phyloP scores from a whole-genome alignment of 2,888 invertebrate genomes.

The Argynnis bischoffii region DNA sequence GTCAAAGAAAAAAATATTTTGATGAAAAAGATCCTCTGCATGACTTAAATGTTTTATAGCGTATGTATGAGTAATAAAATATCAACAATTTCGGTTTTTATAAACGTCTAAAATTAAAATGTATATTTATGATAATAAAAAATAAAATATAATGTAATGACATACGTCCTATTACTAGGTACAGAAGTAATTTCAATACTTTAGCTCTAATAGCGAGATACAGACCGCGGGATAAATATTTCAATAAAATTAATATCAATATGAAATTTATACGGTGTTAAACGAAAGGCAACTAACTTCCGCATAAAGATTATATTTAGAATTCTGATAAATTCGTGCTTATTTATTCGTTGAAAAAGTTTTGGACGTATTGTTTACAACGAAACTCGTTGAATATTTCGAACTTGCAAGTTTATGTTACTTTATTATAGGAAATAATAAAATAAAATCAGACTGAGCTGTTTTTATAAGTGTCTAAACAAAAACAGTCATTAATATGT shows the following conservation, averaged over 20 bases:
- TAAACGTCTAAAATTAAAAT: not conserved
- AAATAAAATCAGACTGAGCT: slow-evolving; percentile 44
- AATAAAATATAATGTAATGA: too few relatives aligned
- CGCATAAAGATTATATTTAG: not conserved
- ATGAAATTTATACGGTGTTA: not conserved
- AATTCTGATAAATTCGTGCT: not conserved
- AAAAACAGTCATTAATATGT: slow-evolving; percentile 39
- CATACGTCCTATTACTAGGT: too few relatives aligned
- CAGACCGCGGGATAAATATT: too few relatives aligned
- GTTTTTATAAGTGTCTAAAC: slow-evolving; percentile 44
- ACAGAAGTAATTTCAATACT: too few relatives aligned
- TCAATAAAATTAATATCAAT: too few relatives aligned
- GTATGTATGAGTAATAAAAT: not conserved
- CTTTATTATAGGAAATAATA: slow-evolving; percentile 42
- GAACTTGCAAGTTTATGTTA: slow-evolving; percentile 39
- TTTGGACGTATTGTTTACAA: slow-evolving; percentile 38
- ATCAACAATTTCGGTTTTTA: too few relatives aligned
- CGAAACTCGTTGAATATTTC: slow-evolving; percentile 38
- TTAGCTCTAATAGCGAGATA: too few relatives aligned
- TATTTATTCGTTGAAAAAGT: slow-evolving; percentile 2
- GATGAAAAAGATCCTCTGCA: not conserved
- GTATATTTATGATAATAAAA: not conserved
- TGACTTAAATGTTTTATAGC: not conserved
- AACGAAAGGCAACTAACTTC: not conserved
- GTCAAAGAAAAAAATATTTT: not conserved